These are phyloP conservation scores for Sitta carolinensis DNA, from an alignment of 2,797 vertebrate species.

Conservation along the genomic window DNA sequence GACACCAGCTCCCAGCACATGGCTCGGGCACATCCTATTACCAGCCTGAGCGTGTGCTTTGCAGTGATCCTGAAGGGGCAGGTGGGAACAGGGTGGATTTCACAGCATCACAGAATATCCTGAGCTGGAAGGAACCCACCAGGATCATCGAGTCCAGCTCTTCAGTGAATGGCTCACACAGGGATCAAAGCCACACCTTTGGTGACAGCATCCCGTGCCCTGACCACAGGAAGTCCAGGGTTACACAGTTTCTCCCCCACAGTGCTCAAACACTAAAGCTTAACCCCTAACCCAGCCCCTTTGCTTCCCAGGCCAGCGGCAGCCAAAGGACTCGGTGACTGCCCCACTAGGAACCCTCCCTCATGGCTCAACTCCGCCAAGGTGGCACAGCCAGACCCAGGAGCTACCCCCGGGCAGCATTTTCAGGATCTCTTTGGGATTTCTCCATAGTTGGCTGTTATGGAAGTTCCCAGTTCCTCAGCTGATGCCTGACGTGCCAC, in stretches of 20 bases:
- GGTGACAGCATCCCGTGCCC: not conserved
- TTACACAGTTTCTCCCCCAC: not conserved
- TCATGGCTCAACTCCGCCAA: accelerated
- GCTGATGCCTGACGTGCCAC: not conserved
- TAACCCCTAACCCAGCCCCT: not conserved
- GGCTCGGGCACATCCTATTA: accelerated
- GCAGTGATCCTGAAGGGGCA: not conserved
- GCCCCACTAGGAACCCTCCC: not conserved
- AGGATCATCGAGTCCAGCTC: not conserved
- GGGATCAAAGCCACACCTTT: not conserved
- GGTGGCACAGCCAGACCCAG: not conserved
- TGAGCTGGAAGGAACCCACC: not conserved
- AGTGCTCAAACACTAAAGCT: not conserved
- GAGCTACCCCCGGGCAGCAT: not conserved
- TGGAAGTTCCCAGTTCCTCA: not conserved
- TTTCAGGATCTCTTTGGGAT: not conserved
- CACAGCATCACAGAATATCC: not conserved
- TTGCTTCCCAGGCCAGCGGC: not conserved
- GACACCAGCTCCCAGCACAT: not conserved
- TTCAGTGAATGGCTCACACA: not conserved
- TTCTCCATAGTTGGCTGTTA: not conserved
- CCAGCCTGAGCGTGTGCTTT: not conserved
- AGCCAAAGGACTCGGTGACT: not conserved
- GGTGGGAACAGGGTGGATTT: not conserved
- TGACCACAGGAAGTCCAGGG: too few species aligned